Conservation (phyloP, 2,888 invertebrate genomes). For the Uloborus plumipes region DNA sequence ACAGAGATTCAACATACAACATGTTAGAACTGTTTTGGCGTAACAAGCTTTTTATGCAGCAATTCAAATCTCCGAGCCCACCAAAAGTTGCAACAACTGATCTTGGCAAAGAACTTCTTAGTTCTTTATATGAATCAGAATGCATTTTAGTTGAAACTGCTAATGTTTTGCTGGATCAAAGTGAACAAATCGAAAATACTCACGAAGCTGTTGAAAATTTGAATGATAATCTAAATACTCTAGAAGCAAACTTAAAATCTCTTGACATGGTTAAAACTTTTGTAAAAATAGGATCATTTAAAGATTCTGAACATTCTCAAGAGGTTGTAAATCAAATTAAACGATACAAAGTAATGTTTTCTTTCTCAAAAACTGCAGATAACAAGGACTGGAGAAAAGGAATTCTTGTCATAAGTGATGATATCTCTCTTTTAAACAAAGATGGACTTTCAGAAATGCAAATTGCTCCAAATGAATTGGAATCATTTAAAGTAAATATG, state of each 20-base stretch:
- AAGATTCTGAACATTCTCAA: not conserved
- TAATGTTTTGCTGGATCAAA: slow-evolving; percentile 39
- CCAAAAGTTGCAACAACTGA: slow-evolving; percentile 8
- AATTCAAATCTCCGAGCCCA: slow-evolving; percentile 8
- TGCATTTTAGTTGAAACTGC: slow-evolving; percentile 32
- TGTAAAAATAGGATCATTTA: not conserved
- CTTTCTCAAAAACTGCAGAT: slow-evolving; percentile 7
- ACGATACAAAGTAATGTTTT: slow-evolving; percentile 34
- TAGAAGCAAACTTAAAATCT: slow-evolving; percentile 24
- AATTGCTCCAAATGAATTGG: slow-evolving; percentile 18
- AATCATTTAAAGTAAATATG: slow-evolving; percentile 19
- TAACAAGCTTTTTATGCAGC: slow-evolving; percentile 22
- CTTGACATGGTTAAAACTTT: not conserved
- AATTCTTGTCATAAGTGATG: slow-evolving; percentile 21
- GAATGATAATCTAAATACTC: slow-evolving; percentile 30
- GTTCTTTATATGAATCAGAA: slow-evolving; percentile 46
- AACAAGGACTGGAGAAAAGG: slow-evolving; percentile 35
- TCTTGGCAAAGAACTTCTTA: slow-evolving; percentile 48
- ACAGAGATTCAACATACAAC: slow-evolving; percentile 43
- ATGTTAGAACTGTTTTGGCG: slow-evolving; percentile 54
- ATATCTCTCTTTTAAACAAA: slow-evolving; percentile 24
- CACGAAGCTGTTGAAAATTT: slow-evolving; percentile 31
- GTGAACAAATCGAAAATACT: slow-evolving; percentile 40
- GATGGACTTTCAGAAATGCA: slow-evolving; percentile 3
- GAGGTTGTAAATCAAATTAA: not conserved